These are phyloP conservation scores for Epinephelus cyanopodus DNA, from an alignment of 2,113 vertebrate genomes.

Conservation along the genomic window DNA sequence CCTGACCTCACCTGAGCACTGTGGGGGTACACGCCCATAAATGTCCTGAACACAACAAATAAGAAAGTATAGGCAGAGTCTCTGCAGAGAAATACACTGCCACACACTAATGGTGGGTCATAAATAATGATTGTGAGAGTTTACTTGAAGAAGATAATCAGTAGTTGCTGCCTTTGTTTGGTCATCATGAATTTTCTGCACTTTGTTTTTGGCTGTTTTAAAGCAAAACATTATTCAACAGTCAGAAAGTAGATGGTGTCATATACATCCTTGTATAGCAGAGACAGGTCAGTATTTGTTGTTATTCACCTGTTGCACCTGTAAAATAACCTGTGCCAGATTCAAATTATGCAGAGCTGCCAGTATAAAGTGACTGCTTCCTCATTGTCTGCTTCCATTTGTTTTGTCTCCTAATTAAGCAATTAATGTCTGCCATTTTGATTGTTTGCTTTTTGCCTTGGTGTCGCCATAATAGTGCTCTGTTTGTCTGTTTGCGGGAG, in stretches of 20 bases:
- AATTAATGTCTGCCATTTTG: conserved; percentile 77
- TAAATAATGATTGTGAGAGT: too few relatives aligned
- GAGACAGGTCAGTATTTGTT: neutral
- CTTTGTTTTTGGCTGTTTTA: neutral
- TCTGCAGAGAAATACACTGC: too few relatives aligned
- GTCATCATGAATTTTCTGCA: neutral
- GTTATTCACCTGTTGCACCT: conserved; percentile 29
- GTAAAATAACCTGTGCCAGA: neutral
- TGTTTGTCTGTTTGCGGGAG: conserved; percentile 82
- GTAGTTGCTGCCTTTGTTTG: neutral
- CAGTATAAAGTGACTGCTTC: conserved; percentile 51
- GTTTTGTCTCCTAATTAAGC: conserved; percentile 80
- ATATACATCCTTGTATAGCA: neutral
- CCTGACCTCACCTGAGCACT: too few relatives aligned
- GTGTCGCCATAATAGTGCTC: conserved; percentile 66
- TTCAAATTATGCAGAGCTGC: conserved; percentile 46
- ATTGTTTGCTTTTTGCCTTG: conserved; percentile 80
- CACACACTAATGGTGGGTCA: too few relatives aligned
- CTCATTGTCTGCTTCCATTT: conserved; percentile 66
- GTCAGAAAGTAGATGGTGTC: neutral
- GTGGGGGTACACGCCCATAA: too few relatives aligned
- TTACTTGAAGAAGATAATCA: neutral
- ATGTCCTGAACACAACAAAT: too few relatives aligned
- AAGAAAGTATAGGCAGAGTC: too few relatives aligned
- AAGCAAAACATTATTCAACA: neutral